Conservation (phyloP, 2,797 vertebrate species). For the Loriculus beryllinus region DNA sequence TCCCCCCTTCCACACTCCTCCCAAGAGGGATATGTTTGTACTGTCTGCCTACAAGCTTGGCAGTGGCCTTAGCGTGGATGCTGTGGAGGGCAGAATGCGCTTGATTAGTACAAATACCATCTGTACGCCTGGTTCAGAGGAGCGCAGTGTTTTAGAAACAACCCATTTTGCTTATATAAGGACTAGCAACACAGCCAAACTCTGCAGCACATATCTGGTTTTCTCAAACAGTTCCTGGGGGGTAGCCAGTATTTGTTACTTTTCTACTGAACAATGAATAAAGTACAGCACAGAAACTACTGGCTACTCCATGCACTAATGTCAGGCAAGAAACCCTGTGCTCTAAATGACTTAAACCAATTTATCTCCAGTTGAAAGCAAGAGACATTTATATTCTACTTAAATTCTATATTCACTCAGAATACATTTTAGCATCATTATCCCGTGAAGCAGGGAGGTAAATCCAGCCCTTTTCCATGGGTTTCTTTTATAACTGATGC, state of each 20-base stretch:
- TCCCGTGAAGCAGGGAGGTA: not conserved
- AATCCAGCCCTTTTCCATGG: not conserved
- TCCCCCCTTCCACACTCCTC: not conserved
- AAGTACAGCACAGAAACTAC: not conserved
- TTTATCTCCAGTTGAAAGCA: not conserved
- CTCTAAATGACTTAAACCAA: not conserved
- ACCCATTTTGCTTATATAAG: slow-evolving; percentile 33
- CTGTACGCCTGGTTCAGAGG: not conserved
- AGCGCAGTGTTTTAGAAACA: slow-evolving; percentile 45
- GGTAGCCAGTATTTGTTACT: slow-evolving; percentile 50
- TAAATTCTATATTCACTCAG: not conserved
- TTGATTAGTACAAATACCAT: not conserved
- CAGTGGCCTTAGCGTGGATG: not conserved
- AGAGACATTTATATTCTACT: not conserved
- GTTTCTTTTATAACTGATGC: not conserved
- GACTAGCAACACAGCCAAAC: not conserved
- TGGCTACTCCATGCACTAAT: not conserved
- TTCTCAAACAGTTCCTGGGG: slow-evolving; percentile 36
- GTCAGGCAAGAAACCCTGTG: not conserved
- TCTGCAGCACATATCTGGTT: slow-evolving; percentile 21
- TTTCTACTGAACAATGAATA: slow-evolving; percentile 38
- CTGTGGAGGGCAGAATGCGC: not conserved
- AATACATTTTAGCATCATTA: fast-evolving
- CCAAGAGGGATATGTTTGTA: not conserved
- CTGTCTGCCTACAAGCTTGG: not conserved